phyloP scores from a whole-genome alignment of 2,888 invertebrate species.

The Mycogona germanica region DNA sequence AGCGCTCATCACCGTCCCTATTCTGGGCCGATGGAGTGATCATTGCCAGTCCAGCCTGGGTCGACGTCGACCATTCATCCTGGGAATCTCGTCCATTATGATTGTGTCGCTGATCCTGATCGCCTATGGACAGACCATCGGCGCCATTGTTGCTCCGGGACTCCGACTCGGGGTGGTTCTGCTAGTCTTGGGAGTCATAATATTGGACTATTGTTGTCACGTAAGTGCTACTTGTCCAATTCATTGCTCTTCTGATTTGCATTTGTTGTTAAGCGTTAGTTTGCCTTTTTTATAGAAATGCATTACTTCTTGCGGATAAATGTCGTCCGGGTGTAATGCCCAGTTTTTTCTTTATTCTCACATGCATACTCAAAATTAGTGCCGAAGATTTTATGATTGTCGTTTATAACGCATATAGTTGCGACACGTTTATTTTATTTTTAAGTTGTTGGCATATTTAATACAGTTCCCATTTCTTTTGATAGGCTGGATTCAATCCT shows the following conservation, averaged over 20 bases:
- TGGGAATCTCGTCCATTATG: constrained; percentile 32
- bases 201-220: constrained; percentile 26
- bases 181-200: constrained; percentile 26
- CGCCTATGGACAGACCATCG: constrained; percentile 30
- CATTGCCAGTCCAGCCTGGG: constrained; percentile 33
- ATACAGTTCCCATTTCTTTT: constrained; percentile 19
- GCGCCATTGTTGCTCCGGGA: constrained; percentile 1
- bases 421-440: not conserved
- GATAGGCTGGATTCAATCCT: constrained; percentile 29
- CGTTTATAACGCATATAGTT: no score
- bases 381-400: no score
- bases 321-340: no score
- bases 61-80: constrained; percentile 37
- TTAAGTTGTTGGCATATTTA: not conserved
- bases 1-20: constrained; percentile 35
- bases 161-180: constrained; percentile 20
- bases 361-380: no score
- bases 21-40: constrained; percentile 37
- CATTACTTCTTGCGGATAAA: no score
- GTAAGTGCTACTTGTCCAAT: constrained; percentile 14
- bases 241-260: no score
- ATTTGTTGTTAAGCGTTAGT: no score
- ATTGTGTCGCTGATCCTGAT: constrained; percentile 34
- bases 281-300: no score
- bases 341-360: no score